Evolutionary conservation across 2,888 invertebrate genomes (phyloP), one percentile per base, ranked within the genome.

Genomic region (Nymphalis c-album): DNA sequence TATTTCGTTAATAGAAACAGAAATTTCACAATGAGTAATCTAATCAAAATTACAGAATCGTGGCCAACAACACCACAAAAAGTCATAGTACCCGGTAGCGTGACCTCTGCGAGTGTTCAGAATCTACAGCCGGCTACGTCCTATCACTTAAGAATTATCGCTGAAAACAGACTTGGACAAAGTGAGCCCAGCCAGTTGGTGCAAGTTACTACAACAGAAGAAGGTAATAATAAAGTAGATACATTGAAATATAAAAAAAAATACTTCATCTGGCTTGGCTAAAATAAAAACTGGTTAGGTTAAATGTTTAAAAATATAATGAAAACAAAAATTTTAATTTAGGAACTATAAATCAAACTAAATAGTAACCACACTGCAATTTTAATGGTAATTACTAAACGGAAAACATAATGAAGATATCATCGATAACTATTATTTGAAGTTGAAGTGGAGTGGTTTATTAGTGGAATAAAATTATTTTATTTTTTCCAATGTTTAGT

Each of bases 91-190:
- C 95, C 96, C 3, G 97, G 97, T 4, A 94, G 95, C n/a, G 96
- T 96, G 80, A 96, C 96, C 2, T 95, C 96, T 74, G 95, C 96
- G 47, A 96, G 95, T 73, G 95, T 97, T 48, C 95, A 95, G 80
- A 96, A 96, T 80, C 92, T 98, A 46, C 95, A 96, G 69, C 98
- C 98, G 16, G 96, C 97, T 7, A 96, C 96, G 70, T 95, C 96
- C 18, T 98, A 98, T 90, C 96, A 97, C 83, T 94, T 98, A 77
- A 94, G 98, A 77, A 96, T 98, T 80, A 94, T 97, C 76, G 98
- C 98, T 10, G 97, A 97, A 85, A 98, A 98, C 88, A 94, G 97
- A 78, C 93, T 98, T 73, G 98, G 98, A 3, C 94, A 96, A 74
- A 97, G 98, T 76, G 96, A 96, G 79, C 96, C 96, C 59, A 97